A percentile compares a stretch with the other conserved stretches of the same genome.
phyloP scores from a whole-genome alignment of 2,797 vertebrate species.

The Selene dorsalis region DNA sequence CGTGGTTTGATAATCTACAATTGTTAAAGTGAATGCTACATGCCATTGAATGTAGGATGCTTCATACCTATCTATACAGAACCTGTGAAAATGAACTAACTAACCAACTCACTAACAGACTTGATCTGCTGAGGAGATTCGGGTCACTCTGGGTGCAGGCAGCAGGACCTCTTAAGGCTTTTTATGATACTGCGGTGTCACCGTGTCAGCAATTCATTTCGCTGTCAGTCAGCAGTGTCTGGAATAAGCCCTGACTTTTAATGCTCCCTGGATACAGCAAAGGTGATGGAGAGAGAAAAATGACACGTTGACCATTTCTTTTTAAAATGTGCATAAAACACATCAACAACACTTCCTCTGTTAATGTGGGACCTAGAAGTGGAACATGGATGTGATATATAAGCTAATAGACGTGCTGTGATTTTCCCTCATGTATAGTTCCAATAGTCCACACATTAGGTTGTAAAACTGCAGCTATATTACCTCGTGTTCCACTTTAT shows the following conservation, averaged over 20 bases:
- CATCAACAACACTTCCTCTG: too few relatives aligned
- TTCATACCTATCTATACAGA: too few relatives aligned
- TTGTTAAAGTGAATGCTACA: too few relatives aligned
- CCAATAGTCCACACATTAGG: constrained; percentile 37
- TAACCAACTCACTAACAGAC: too few relatives aligned
- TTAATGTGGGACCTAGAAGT: too few relatives aligned
- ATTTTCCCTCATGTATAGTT: constrained; percentile 15
- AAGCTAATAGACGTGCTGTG: neutral
- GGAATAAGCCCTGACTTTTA: neutral
- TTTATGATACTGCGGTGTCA: neutral
- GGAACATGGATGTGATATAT: neutral
- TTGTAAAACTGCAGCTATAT: constrained; percentile 33
- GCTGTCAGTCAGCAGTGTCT: neutral
- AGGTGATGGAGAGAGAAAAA: too few relatives aligned
- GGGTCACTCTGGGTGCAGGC: neutral
- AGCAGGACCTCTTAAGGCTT: neutral
- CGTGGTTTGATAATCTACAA: too few relatives aligned
- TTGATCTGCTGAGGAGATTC: neutral
- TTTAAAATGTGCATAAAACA: too few relatives aligned
- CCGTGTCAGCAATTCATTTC: neutral
- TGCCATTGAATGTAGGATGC: too few relatives aligned
- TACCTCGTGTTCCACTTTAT: neutral
- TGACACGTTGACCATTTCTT: too few relatives aligned
- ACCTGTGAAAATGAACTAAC: too few relatives aligned
- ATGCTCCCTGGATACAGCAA: neutral